Conservation (phyloP, 1,140 invertebrate species). For the Dufourea novaeangliae region DNA sequence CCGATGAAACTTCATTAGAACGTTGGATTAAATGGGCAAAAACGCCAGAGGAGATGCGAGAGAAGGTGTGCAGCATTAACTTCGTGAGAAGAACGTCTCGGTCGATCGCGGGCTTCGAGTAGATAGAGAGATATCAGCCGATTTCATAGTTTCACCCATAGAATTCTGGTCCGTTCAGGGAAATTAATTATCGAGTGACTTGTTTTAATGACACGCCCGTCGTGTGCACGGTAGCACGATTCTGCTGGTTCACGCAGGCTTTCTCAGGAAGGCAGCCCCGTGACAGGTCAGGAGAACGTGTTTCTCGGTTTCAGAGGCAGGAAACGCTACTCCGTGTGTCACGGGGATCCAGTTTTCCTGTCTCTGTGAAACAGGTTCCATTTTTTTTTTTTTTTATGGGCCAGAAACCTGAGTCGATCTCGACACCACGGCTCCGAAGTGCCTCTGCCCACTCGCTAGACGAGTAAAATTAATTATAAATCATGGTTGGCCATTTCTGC, state of each 20-base stretch:
- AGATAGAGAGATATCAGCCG: neutral
- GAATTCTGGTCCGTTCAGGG: neutral
- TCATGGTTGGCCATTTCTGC: neutral
- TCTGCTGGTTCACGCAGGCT: conserved; percentile 19
- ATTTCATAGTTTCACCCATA: neutral
- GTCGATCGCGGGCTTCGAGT: neutral
- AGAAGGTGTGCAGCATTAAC: too few relatives aligned
- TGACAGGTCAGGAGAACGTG: conserved; percentile 51
- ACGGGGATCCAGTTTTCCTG: conserved; percentile 54
- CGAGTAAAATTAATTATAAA: conserved; percentile 22
- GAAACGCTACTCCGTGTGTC: conserved; percentile 46
- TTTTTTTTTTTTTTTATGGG: conserved; percentile 34
- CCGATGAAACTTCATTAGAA: conserved; percentile 50
- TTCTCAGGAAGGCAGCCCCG: conserved; percentile 43
- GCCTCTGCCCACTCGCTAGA: neutral
- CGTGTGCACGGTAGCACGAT: conserved; percentile 2
- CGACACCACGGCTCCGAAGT: neutral
- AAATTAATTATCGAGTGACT: conserved; percentile 20
- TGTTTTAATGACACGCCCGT: conserved; percentile 13
- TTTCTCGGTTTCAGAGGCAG: conserved; percentile 50
- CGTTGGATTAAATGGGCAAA: conserved; percentile 49
- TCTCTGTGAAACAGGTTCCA: conserved; percentile 39
- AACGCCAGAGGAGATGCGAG: too few relatives aligned
- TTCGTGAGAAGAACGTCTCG: neutral
- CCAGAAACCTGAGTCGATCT: conserved; percentile 19